These are phyloP conservation scores for Lutraria lutraria DNA, from an alignment of 2,888 invertebrate species.

Conservation along the genomic window DNA sequence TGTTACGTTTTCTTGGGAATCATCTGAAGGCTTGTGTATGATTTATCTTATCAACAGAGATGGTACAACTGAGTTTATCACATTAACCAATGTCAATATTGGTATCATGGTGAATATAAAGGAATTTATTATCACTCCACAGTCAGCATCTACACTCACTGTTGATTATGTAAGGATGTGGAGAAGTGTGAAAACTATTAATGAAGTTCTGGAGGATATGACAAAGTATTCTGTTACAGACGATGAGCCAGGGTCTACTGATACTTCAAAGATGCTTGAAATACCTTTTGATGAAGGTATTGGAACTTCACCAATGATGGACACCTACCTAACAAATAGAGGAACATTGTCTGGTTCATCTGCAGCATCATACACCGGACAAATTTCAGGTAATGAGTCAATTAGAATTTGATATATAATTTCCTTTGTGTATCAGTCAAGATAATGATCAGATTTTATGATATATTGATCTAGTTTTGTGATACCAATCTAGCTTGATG, in stretches of 20 bases:
- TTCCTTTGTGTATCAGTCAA: too few species aligned
- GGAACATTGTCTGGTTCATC: slow-evolving; percentile 31
- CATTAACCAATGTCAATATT: slow-evolving; percentile 5
- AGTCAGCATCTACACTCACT: slow-evolving; percentile 43
- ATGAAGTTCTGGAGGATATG: slow-evolving; percentile 63
- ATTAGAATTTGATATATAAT: not conserved
- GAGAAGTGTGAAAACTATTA: slow-evolving; percentile 62
- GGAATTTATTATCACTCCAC: slow-evolving; percentile 29
- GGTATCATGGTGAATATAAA: slow-evolving; percentile 33
- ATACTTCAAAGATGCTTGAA: slow-evolving; percentile 55
- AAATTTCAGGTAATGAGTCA: slow-evolving; percentile 28
- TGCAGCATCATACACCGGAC: not conserved
- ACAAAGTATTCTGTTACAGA: slow-evolving; percentile 46
- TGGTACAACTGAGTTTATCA: not conserved
- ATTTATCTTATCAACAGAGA: slow-evolving; percentile 58
- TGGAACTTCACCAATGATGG: slow-evolving; percentile 56
- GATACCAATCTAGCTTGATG: too few species aligned
- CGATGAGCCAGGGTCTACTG: not conserved
- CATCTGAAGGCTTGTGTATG: slow-evolving; percentile 40
- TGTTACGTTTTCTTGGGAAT: slow-evolving; percentile 56
- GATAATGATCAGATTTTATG: too few species aligned
- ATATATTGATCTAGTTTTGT: too few species aligned
- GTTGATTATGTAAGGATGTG: slow-evolving; percentile 71
- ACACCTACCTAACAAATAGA: slow-evolving; percentile 25
- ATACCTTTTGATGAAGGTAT: slow-evolving; percentile 73